Base-by-base conservation (phyloP, 30 jellyfish, hydroid and myxozoan species). In the Turritopsis dohrnii region DNA sequence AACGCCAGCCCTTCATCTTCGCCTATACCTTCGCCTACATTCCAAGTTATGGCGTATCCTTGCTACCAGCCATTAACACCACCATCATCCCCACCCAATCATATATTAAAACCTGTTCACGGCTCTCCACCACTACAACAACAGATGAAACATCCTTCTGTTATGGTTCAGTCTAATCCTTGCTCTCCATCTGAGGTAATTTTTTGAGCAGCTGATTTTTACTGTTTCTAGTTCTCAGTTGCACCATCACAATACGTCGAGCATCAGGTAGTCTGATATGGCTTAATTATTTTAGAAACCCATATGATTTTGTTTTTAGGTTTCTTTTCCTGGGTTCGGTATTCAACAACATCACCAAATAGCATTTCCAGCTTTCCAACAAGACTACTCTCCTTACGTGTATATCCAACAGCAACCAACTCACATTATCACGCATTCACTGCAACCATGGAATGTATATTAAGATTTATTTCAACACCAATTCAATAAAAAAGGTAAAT, bases 1-100 rank as follows among this genome's bases (percentile, higher is more conserved):
- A 69, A 17, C 7, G 8, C 76, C 77, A 69, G 30, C 22, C 19
- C 77, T 69, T 23, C 77, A 69, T 21, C 77, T n/a, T 23, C 77
- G 19, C 77, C 77, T n/a, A 69, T 69, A n/a, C 77, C 77, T 8
- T n/a, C 30, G 9, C 77, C 77, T 69, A n/a, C 77, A 27, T 69
- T n/a, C 19, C 77, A 69, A 69, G 22, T 69, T 17, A 27, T 27
- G 8, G 31, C 28, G 30, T 69, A 69, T 21, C 77, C 28, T 7
- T 69, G 77, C 77, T 69, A 69, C 30, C 77, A 69, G 22, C 77
- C 77, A 7, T 19, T 69, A 69, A 69, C 77, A 9, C 77, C 77
- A 19, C 77, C 77, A 69, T 23, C 77, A 69, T 69, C 77, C 30
- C 60, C 60, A 13, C 77, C 77, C 77, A 27, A 69, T 69, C 77